phyloP scores from a whole-genome alignment of 2,797 vertebrate genomes.

The Gallinago nigripennis region DNA sequence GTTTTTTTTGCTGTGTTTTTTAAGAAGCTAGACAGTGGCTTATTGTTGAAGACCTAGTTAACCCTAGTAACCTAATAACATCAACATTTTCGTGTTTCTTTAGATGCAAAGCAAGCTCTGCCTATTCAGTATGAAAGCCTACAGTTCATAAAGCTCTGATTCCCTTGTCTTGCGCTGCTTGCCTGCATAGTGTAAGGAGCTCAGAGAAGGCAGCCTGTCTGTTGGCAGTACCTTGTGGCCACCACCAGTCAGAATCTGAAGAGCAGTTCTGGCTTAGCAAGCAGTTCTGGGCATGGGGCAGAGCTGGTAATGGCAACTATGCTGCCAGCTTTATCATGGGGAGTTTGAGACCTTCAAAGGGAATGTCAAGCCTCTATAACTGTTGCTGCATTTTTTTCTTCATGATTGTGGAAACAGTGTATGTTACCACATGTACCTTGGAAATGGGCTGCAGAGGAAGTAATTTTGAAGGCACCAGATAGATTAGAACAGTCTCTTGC shows the following conservation, averaged over 20 bases:
- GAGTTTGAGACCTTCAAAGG: neutral
- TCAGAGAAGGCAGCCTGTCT: neutral
- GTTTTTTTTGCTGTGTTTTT: neutral
- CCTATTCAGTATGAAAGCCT: neutral
- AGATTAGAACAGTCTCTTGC: neutral
- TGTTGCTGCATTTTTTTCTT: neutral
- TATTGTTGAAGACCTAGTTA: neutral
- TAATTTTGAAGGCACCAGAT: neutral
- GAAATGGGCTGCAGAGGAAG: neutral
- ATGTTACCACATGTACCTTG: neutral
- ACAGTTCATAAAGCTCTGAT: neutral
- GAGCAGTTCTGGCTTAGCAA: neutral
- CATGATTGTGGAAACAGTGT: neutral
- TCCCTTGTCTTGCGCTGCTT: neutral
- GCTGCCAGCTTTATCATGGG: neutral
- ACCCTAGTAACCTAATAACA: neutral
- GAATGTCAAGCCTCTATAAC: neutral
- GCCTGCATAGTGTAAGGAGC: neutral
- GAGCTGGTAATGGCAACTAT: neutral
- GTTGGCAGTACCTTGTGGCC: fast-evolving
- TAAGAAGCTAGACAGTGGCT: neutral
- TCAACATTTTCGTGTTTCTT: neutral
- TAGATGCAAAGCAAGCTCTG: neutral
- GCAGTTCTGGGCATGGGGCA: neutral
- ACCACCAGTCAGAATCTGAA: neutral